Evolutionary conservation across 2,797 vertebrate species (phyloP), one percentile per base, ranked within the genome.

Genomic region (Lycodopsis pacificus): DNA sequence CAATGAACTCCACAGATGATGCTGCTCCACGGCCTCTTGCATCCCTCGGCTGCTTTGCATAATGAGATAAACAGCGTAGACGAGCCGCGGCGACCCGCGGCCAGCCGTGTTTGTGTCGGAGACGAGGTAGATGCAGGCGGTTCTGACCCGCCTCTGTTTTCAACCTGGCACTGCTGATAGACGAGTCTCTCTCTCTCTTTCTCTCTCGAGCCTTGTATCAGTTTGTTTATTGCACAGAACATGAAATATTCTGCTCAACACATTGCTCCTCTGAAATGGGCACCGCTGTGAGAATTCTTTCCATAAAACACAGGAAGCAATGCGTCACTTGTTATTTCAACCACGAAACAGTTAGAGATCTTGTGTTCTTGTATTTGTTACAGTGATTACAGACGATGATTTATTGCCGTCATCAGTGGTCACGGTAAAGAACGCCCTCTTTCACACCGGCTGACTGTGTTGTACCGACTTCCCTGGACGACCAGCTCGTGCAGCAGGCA

Each of bases 1-100:
- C 66, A 86, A 86, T 77, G 82, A 89, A 85, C 83, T 83, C 66
- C 7, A n/a, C 82, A 71, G 70, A 90, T 89, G 70, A 85, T 82
- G 82, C 85, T 49, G 1, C 44, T 82, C 77, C 73, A 57, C 66
- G 71, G 81, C 88, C 86, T 86, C 76, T 73, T 10, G 75, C 48
- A 27, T 83, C 78, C 82, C 40, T 62, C 69, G 32, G 77, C 44
- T 2, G 38, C 73, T 89, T 83, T 73, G 81, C 83, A 88, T 89
- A 88, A 90, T 85, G 79, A 86, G 87, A 88, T 88, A 84, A 93
- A 87, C 78, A 66, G 77, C 44, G 34, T 3, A 69, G 15, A 27
- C 58, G 4, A 69, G 75, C 72, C 84, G 70, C 19, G 27, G 2
- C 56, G 70, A 87, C 82, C 81, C 44, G 19, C 44, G 44, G 73